phyloP scores from a whole-genome alignment of 2,888 invertebrate genomes.

The Cephus runcator region DNA sequence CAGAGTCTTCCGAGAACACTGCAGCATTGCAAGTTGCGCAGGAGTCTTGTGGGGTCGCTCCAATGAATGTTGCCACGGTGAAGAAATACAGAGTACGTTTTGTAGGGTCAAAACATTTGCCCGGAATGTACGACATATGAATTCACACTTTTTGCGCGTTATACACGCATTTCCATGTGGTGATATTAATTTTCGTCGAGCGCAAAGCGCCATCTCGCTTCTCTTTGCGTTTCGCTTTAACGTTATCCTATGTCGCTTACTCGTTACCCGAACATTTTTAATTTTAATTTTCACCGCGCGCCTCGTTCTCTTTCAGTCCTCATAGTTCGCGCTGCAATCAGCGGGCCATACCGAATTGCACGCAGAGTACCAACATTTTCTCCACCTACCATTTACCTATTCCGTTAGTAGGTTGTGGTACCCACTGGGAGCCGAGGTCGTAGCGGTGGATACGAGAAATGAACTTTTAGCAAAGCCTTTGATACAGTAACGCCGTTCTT shows the following conservation, averaged over 20 bases:
- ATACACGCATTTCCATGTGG: slow-evolving; percentile 32
- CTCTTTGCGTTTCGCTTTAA: slow-evolving; percentile 42
- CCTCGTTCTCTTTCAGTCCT: neutral
- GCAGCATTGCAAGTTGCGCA: neutral
- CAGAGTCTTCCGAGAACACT: neutral
- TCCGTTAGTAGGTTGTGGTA: neutral
- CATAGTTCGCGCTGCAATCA: neutral
- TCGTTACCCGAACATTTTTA: slow-evolving; percentile 52
- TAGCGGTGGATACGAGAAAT: neutral
- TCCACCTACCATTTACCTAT: neutral
- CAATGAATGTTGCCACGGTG: neutral
- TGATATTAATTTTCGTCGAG: slow-evolving; percentile 52
- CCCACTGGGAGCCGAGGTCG: neutral
- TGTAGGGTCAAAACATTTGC: neutral
- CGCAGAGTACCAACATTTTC: neutral
- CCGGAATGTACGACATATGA: slow-evolving; percentile 23
- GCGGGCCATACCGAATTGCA: neutral
- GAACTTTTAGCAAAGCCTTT: neutral
- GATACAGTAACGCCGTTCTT: neutral
- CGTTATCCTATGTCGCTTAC: slow-evolving; percentile 50
- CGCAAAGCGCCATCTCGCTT: slow-evolving; percentile 35
- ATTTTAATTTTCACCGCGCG: slow-evolving; percentile 43
- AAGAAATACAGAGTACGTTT: neutral
- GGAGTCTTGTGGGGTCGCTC: neutral
- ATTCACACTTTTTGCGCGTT: slow-evolving; percentile 38